These are phyloP conservation scores for Varanus salvator DNA, from an alignment of 2,113 vertebrate genomes.

Conservation along the genomic window DNA sequence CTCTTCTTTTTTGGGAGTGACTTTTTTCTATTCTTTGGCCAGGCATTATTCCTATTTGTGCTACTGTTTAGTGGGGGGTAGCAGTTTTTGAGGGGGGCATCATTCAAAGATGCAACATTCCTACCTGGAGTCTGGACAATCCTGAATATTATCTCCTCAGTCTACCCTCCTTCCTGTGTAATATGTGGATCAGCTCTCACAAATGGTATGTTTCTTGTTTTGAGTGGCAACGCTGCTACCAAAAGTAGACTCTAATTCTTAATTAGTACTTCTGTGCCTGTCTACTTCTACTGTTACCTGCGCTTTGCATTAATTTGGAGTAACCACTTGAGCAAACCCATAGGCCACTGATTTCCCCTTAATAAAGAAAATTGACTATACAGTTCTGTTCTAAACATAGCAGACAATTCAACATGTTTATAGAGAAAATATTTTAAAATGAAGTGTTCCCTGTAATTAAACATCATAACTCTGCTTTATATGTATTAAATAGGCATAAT, in stretches of 20 bases:
- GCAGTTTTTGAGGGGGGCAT: no score
- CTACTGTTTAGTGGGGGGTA: background rate
- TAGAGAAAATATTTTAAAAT: slow-evolving; percentile 58
- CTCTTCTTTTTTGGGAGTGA: background rate
- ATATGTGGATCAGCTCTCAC: background rate
- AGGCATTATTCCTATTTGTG: background rate
- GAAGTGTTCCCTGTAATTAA: slow-evolving; percentile 64
- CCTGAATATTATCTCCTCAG: background rate
- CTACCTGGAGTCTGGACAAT: background rate
- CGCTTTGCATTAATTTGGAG: background rate
- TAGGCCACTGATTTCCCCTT: slow-evolving; percentile 56
- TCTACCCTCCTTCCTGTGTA: background rate
- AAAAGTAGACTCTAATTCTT: background rate
- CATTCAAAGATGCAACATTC: background rate
- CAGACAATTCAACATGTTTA: slow-evolving; percentile 59
- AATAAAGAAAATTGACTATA: slow-evolving; percentile 54
- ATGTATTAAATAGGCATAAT: slow-evolving; percentile 66
- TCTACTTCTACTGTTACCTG: background rate
- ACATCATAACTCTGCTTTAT: slow-evolving; percentile 59
- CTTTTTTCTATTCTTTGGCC: background rate
- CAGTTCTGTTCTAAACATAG: slow-evolving; percentile 58
- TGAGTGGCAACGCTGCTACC: background rate
- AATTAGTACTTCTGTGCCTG: background rate
- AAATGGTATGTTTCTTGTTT: background rate
- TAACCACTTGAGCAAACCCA: slow-evolving; percentile 22